These are phyloP conservation scores for Villa cingulata DNA, from an alignment of 2,888 invertebrate genomes.

Conservation along the genomic window DNA sequence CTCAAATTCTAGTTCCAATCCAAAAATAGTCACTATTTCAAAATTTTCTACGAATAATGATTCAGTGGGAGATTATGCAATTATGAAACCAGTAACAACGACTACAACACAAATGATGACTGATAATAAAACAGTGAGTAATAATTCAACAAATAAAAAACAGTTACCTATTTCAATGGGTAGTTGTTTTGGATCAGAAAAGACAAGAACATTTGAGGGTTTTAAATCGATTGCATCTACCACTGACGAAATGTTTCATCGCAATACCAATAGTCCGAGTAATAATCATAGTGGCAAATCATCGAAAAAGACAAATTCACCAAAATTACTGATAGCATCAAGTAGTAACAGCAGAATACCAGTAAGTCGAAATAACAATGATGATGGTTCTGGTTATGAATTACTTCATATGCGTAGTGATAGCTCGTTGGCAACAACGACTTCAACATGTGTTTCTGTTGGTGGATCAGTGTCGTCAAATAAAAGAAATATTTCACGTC, in stretches of 20 bases:
- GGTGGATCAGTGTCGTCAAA: neutral
- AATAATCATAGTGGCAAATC: neutral
- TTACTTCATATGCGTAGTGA: slow-evolving; percentile 29
- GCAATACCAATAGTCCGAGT: neutral
- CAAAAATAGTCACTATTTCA: neutral
- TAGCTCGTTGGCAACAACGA: slow-evolving; percentile 18
- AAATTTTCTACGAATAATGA: neutral
- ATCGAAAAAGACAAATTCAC: slow-evolving; percentile 16
- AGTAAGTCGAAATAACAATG: slow-evolving; percentile 15
- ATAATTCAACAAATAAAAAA: slow-evolving; percentile 1
- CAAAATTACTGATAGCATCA: slow-evolving; percentile 10
- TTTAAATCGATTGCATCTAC: slow-evolving; percentile 15
- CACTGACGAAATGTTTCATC: slow-evolving; percentile 10
- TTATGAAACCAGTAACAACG: slow-evolving; percentile 30
- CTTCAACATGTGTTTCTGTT: neutral
- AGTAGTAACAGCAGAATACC: slow-evolving; percentile 11
- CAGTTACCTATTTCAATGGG: slow-evolving; percentile 5
- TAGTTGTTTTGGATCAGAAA: neutral
- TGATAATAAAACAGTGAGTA: too few species aligned
- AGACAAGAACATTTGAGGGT: slow-evolving; percentile 9
- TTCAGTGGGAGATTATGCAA: slow-evolving; percentile 35
- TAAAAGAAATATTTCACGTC: slow-evolving; percentile 25
- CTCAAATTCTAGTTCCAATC: neutral
- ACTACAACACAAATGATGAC: too few species aligned
- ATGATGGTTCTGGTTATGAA: slow-evolving; percentile 25